phyloP scores from a whole-genome alignment of 1,140 invertebrate genomes.

The Polypedilum pembai region DNA sequence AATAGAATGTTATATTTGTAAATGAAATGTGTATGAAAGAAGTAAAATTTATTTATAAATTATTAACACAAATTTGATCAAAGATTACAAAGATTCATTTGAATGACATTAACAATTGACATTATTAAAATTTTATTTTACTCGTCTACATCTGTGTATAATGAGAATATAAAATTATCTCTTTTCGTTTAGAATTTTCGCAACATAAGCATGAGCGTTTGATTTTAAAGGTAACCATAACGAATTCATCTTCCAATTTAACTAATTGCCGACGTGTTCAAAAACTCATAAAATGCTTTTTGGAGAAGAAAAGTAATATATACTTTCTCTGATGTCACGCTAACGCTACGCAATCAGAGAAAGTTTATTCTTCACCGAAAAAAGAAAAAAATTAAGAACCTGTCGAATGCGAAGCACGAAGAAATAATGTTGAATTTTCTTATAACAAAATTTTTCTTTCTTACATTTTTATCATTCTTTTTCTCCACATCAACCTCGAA shows the following conservation, averaged over 20 bases:
- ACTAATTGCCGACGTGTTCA: slow-evolving; percentile 16
- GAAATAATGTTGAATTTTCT: slow-evolving; percentile 13
- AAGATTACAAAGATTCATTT: too few relatives aligned
- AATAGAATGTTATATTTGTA: too few relatives aligned
- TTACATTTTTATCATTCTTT: background rate
- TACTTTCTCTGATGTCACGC: slow-evolving; percentile 3
- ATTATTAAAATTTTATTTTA: too few relatives aligned
- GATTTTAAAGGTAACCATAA: too few relatives aligned
- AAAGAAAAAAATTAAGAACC: background rate
- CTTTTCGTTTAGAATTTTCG: too few relatives aligned
- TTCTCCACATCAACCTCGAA: background rate
- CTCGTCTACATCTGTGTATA: too few relatives aligned
- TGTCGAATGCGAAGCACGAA: slow-evolving; percentile 8
- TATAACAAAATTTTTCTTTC: background rate
- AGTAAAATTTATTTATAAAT: too few relatives aligned
- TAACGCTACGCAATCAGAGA: slow-evolving; percentile 11
- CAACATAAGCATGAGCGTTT: too few relatives aligned
- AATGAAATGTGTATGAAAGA: too few relatives aligned
- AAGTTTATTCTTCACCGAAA: background rate
- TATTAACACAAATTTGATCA: too few relatives aligned
- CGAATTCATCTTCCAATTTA: slow-evolving; percentile 9
- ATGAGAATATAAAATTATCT: too few relatives aligned
- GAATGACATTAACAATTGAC: too few relatives aligned
- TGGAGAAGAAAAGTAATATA: background rate
- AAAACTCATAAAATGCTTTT: slow-evolving; percentile 8